Conservation (phyloP, 1,140 invertebrate species). For the Hermetia illucens region DNA sequence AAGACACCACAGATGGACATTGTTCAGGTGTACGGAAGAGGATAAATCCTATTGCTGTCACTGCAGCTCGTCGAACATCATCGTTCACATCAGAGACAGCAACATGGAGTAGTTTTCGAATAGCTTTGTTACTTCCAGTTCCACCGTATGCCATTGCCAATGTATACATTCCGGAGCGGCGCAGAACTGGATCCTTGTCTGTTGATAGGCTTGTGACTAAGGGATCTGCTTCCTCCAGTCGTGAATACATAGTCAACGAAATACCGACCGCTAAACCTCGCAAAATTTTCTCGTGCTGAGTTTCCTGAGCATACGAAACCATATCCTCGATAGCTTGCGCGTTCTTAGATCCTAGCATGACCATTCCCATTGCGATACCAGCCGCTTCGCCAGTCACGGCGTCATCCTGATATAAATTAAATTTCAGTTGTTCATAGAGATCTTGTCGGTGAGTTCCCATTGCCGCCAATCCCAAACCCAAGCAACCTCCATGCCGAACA, state of each 20-base stretch:
- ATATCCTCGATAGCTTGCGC: constrained; percentile 85
- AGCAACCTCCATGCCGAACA: constrained; percentile 91
- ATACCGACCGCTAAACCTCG: constrained; percentile 92
- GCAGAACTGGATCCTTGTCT: constrained; percentile 73
- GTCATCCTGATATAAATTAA: constrained; percentile 96
- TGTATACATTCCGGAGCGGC: constrained; percentile 93
- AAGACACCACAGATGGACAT: constrained; percentile 89
- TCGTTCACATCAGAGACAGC: constrained; percentile 98
- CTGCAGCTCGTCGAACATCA: constrained; percentile 93
- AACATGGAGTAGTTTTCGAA: constrained; percentile 86
- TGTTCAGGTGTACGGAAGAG: constrained; percentile 92
- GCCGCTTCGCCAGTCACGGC: constrained; percentile 97
- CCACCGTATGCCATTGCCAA: constrained; percentile 98
- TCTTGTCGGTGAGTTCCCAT: constrained; percentile 93
- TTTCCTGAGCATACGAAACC: constrained; percentile 51
- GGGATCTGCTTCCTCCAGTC: constrained; percentile 89
- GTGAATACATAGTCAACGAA: constrained; percentile 91
- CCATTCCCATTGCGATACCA: constrained; percentile 84
- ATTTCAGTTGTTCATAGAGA: constrained; percentile 92
- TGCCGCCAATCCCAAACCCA: constrained; percentile 91
- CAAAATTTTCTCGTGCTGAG: constrained; percentile 95
- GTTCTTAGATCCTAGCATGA: constrained; percentile 92
- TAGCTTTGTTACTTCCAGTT: constrained; percentile 93
- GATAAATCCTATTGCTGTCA: constrained; percentile 93
- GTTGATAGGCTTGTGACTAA: constrained; percentile 76